Percentiles rank a stretch among this genome's conserved stretches.
phyloP scores from a whole-genome alignment of 2,797 vertebrate species.

The Fringilla coelebs region DNA sequence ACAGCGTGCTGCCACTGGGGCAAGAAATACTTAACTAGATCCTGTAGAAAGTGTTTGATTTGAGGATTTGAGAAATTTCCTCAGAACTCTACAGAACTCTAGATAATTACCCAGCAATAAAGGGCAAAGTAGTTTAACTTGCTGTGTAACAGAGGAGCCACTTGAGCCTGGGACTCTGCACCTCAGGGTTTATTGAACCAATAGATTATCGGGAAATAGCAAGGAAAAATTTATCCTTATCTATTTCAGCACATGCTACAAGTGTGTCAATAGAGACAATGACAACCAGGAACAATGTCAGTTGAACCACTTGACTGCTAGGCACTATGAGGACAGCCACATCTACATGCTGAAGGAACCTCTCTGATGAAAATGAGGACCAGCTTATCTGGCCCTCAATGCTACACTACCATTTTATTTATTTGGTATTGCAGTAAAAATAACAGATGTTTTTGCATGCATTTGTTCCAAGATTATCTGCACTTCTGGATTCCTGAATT shows the following conservation, averaged over 20 bases:
- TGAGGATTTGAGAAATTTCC: not conserved
- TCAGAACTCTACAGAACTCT: not conserved
- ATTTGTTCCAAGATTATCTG: not conserved
- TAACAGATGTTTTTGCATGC: not conserved
- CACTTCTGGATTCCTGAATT: not conserved
- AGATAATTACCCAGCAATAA: not conserved
- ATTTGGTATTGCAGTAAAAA: not conserved
- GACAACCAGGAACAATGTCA: not conserved
- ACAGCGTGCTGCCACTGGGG: rapidly evolving
- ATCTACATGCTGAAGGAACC: not conserved
- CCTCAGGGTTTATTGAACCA: not conserved
- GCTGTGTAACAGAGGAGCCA: not conserved
- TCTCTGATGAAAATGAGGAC: not conserved
- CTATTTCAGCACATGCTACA: not conserved
- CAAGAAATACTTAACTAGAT: not conserved
- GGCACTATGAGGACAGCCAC: not conserved
- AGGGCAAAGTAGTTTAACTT: not conserved
- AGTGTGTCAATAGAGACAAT: not conserved
- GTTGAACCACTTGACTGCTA: not conserved
- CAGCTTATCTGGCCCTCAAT: not conserved
- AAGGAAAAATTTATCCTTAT: not conserved
- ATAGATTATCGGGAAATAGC: rapidly evolving
- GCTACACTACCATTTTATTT: not conserved
- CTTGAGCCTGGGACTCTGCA: not conserved
- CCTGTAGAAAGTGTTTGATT: not conserved